Evolutionary conservation across 2,888 invertebrate genomes (phyloP).

Genomic region (Sarcophaga subvicina): DNA sequence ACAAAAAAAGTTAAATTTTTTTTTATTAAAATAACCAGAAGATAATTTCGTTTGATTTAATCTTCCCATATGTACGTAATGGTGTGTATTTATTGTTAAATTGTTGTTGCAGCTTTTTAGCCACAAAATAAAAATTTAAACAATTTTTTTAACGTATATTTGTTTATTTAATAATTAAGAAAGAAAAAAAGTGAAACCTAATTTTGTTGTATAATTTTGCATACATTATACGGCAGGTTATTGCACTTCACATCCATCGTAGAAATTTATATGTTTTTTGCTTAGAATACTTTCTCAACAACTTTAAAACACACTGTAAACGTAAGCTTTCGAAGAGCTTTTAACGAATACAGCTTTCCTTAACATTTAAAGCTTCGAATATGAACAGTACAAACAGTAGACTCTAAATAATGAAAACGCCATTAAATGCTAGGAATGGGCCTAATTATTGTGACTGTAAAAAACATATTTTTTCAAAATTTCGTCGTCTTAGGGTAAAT

Average conservation of each 20-base stretch:
- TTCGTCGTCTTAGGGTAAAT: no score
- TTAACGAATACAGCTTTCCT: conserved; percentile 8
- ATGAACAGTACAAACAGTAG: not conserved
- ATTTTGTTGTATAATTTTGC: not conserved
- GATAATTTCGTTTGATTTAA: conserved; percentile 7
- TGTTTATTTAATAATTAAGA: conserved; percentile 13
- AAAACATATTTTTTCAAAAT: no score
- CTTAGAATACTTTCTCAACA: conserved; percentile 4
- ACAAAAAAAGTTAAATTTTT: not conserved
- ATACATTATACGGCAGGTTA: conserved; percentile 9
- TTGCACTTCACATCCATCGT: conserved; percentile 28
- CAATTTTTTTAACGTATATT: not conserved
- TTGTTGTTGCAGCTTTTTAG: conserved; percentile 29
- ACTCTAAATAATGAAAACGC: no score
- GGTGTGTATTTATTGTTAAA: conserved; percentile 3
- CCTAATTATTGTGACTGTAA: no score
- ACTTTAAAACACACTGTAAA: conserved; percentile 35
- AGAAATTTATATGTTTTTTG: not conserved
- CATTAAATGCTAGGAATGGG: no score
- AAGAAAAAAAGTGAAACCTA: not conserved
- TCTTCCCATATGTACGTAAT: not conserved
- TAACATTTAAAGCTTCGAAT: not conserved
- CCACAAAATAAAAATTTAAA: not conserved
- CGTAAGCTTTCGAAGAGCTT: conserved; percentile 12
- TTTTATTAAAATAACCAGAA: conserved; percentile 9